Evolutionary conservation across 2,113 vertebrate species (phyloP).

Genomic region (Entomyzon cyanotis): DNA sequence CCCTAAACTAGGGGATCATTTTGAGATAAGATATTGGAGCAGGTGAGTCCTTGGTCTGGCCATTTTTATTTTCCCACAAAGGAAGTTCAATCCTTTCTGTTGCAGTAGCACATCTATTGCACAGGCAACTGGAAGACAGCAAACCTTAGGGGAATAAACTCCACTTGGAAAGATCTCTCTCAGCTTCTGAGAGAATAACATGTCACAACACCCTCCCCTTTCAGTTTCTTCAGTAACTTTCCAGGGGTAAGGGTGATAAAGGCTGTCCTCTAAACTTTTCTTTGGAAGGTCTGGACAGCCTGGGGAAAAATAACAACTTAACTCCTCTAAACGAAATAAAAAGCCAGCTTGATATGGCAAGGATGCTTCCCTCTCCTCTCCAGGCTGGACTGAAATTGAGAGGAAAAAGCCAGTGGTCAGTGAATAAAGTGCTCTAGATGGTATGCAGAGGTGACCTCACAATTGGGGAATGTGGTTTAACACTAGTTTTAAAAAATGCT

Average conservation of each 20-base stretch:
- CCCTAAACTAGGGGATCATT: not conserved
- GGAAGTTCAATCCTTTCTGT: not conserved
- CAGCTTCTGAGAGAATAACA: not conserved
- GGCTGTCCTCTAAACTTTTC: not conserved
- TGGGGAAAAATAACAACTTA: not conserved
- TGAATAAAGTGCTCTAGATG: not conserved
- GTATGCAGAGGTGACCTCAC: not conserved
- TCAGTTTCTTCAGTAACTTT: not conserved
- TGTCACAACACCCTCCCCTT: not conserved
- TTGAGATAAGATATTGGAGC: not conserved
- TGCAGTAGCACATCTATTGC: not conserved
- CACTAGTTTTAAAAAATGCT: constrained; percentile 9
- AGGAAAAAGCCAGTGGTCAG: not conserved
- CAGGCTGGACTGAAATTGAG: not conserved
- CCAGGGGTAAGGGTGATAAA: not conserved
- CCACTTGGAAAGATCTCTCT: not conserved
- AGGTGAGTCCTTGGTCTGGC: not conserved
- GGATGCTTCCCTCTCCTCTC: not conserved
- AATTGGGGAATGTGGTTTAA: not conserved
- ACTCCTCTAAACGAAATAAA: not conserved
- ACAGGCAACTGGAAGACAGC: not conserved
- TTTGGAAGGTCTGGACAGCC: not conserved
- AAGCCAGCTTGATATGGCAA: not conserved
- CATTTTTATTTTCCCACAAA: not conserved
- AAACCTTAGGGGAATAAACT: not conserved